phyloP scores from a whole-genome alignment of 2,797 vertebrate species.

The Novumbra hubbsi region DNA sequence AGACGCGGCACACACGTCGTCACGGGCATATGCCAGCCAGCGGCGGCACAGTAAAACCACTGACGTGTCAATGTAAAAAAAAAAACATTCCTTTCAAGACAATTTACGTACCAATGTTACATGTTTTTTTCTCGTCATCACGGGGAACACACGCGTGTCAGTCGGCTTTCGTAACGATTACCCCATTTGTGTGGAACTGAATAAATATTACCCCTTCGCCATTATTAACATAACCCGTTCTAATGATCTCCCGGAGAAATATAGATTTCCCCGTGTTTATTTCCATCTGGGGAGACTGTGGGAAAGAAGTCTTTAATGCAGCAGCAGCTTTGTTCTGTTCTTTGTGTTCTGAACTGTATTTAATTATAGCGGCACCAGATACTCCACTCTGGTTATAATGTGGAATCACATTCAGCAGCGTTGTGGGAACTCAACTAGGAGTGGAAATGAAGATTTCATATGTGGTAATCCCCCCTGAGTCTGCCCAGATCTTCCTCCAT shows the following conservation, averaged over 20 bases:
- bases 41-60: background rate
- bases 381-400: constrained; percentile 35
- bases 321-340: constrained; percentile 14
- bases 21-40: background rate
- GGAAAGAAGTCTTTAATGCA: background rate
- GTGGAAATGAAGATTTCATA: constrained; percentile 75
- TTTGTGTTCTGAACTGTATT: constrained; percentile 34
- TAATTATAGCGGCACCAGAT: constrained; percentile 38
- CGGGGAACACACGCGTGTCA: background rate
- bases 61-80: background rate
- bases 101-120: background rate
- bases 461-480: constrained; percentile 70
- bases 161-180: background rate
- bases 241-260: background rate
- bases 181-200: background rate
- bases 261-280: background rate
- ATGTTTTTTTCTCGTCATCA: background rate
- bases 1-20: background rate
- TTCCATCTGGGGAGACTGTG: background rate
- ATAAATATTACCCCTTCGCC: background rate
- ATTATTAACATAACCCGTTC: background rate
- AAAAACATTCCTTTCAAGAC: background rate
- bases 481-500: constrained; percentile 73
- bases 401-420: constrained; percentile 10
- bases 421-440: constrained; percentile 57